phyloP scores from a whole-genome alignment of 2,888 invertebrate genomes.

The Uropetala carovei region DNA sequence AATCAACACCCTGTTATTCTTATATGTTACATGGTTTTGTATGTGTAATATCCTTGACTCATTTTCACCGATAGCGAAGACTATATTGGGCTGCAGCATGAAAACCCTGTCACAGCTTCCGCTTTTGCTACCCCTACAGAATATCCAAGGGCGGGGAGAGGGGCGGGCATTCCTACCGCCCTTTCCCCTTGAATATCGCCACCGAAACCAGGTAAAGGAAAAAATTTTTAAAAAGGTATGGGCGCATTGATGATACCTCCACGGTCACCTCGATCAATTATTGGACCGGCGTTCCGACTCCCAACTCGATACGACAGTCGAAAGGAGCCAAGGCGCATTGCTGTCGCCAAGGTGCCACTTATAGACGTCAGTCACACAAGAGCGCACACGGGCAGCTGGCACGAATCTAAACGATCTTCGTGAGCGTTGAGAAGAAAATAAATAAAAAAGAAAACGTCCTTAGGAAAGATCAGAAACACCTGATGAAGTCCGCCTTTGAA shows the following conservation, averaged over 20 bases:
- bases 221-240: neutral
- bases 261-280: neutral
- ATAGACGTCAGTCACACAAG: neutral
- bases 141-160: too few relatives aligned
- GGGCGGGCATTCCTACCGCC: too few relatives aligned
- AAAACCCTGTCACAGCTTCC: too few relatives aligned
- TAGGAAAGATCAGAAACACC: neutral
- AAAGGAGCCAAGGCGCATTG: slow-evolving; percentile 4
- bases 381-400: neutral
- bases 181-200: too few relatives aligned
- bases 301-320: neutral
- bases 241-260: neutral
- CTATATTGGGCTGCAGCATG: too few relatives aligned
- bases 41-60: too few relatives aligned
- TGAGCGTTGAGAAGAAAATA: neutral
- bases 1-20: too few relatives aligned
- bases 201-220: too few relatives aligned
- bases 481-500: neutral
- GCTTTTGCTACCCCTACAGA: too few relatives aligned
- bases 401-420: neutral
- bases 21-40: too few relatives aligned
- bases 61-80: too few relatives aligned
- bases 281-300: neutral
- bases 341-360: neutral
- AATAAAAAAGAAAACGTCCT: too few relatives aligned